These are phyloP conservation scores for Poecilia gillii DNA, from an alignment of 2,797 vertebrate species.

Conservation along the genomic window DNA sequence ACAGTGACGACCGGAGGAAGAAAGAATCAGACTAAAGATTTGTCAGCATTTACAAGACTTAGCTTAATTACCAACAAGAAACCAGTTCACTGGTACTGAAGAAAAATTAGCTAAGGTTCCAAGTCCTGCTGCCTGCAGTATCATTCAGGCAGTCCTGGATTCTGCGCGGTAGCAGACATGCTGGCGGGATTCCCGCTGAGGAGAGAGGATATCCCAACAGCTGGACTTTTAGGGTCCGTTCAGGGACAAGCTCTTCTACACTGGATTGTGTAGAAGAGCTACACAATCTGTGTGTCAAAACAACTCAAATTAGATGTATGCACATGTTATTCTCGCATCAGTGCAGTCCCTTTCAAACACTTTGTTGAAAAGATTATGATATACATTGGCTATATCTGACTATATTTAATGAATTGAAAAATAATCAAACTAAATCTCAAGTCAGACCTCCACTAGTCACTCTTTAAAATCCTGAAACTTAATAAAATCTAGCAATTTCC, in stretches of 20 bases:
- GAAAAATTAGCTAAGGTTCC: background rate
- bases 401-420: background rate
- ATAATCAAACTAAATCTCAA: background rate
- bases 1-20: background rate
- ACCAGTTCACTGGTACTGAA: background rate
- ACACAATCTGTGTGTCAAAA: background rate
- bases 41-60: background rate
- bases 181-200: background rate
- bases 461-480: background rate
- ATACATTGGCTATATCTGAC: background rate
- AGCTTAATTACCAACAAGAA: background rate
- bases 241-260: background rate
- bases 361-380: background rate
- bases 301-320: background rate
- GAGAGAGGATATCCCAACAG: background rate
- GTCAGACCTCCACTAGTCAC: background rate
- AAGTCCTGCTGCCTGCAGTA: too few relatives aligned
- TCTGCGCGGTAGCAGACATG: background rate
- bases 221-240: background rate
- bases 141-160: background rate
- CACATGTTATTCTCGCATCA: background rate
- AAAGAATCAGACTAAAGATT: background rate
- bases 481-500: background rate
- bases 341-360: background rate
- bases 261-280: too few relatives aligned